phyloP scores from a whole-genome alignment of 2,797 vertebrate species.

The Semotilus atromaculatus region DNA sequence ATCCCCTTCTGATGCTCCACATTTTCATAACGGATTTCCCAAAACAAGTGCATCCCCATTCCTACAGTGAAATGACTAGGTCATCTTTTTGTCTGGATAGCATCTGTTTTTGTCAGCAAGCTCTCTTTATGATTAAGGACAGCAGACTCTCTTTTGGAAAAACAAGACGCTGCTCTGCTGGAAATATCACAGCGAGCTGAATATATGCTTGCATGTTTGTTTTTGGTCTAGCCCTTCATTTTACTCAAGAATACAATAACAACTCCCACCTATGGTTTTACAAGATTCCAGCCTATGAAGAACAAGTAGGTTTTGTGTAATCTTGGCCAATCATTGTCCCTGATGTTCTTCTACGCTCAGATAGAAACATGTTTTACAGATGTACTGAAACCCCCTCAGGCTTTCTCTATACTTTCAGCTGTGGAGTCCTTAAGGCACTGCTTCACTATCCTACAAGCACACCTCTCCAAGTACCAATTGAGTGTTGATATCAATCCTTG shows the following conservation, averaged over 20 bases:
- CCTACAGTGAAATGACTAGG: slow-evolving; percentile 57
- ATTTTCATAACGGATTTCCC: slow-evolving; percentile 73
- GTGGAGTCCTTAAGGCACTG: slow-evolving; percentile 51
- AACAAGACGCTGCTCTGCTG: not conserved
- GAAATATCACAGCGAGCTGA: slow-evolving; percentile 14
- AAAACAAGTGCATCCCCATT: slow-evolving; percentile 63
- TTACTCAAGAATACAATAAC: slow-evolving; percentile 35
- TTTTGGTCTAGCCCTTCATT: slow-evolving; percentile 35
- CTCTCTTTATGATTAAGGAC: slow-evolving; percentile 67
- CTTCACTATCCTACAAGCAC: slow-evolving; percentile 45
- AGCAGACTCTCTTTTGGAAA: slow-evolving; percentile 47
- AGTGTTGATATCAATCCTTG: slow-evolving; percentile 56
- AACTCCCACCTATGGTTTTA: slow-evolving; percentile 23
- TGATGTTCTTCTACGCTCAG: slow-evolving; percentile 52
- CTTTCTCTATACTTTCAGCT: slow-evolving; percentile 45
- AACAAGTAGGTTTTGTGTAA: slow-evolving; percentile 43
- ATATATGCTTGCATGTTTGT: slow-evolving; percentile 46
- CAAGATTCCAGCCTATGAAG: slow-evolving; percentile 33
- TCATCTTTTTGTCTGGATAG: slow-evolving; percentile 54
- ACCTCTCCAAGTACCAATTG: slow-evolving; percentile 43
- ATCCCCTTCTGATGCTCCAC: slow-evolving; percentile 55
- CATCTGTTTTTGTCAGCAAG: slow-evolving; percentile 57
- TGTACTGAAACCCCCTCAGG: slow-evolving; percentile 43
- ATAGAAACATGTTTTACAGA: slow-evolving; percentile 54
- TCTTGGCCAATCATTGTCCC: slow-evolving; percentile 51